Evolutionary conservation across 2,113 vertebrate genomes (phyloP), one percentile per base, ranked within the genome.

Genomic region (Heliornis fulica): DNA sequence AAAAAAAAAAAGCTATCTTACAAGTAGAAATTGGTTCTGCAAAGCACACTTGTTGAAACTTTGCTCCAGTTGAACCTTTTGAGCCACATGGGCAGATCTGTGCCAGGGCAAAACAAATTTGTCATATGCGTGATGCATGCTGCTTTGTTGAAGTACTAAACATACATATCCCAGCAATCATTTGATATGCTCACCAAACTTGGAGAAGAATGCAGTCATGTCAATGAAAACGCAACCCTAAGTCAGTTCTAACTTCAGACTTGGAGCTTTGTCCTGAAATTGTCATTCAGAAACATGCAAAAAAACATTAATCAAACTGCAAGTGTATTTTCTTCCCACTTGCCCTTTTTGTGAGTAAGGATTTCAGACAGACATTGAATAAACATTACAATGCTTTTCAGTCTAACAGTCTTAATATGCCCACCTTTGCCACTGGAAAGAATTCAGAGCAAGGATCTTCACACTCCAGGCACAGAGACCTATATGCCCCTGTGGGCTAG

Each of bases 211-310:
- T 94, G 83, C 70, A 94, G 75, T 19, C 2, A 1, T 29, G 60
- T 84, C 79, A 71, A 34, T 13, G 53, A 77, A 7, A 61, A 45
- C 57, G 38, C 83, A 86, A 64, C 19, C 40, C 72, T 48, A 59
- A 41, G 16, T 96, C 91, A 70, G 26, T 89, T 83, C 80, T 87
- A 48, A 84, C 90, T 94, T 75, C 94, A 89, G 90, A 92, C 92
- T 48, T 95, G 91, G 18, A 83, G 11, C 50, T 72, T 94, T 87
- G 79, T 87, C 78, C 65, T 76, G 25, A 87, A 94, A 79, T 80
- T 48, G 68, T 79, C 57, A 61, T 76, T 76, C 53, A 79, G 21
- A 46, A 7, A 74, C 38, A 57, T 7, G 34, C 14, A 16, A 4
- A 70, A 21, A 20, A 46, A 36, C 36, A 71, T 21, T 36, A 88